Evolutionary conservation across 2,888 invertebrate species (phyloP).

Genomic region (Zaprionus bogoriensis): DNA sequence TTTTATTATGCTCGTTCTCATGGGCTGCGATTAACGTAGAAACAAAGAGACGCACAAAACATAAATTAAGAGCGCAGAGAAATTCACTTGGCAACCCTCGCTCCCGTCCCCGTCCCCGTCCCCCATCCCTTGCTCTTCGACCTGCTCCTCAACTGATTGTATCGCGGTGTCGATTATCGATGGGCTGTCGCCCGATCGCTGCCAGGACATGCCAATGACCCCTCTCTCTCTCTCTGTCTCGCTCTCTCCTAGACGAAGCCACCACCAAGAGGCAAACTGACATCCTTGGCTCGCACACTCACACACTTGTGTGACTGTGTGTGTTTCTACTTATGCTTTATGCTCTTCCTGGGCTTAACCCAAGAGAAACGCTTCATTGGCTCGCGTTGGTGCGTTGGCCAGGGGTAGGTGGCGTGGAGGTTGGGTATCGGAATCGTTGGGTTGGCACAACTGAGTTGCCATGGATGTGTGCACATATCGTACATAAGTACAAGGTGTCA

Average conservation of each 20-base stretch:
- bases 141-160: conserved; percentile 13
- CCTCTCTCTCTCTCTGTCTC: background rate
- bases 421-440: conserved; percentile 1
- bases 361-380: conserved; percentile 52
- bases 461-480: conserved; percentile 12
- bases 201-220: conserved; percentile 55
- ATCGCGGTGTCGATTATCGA: too few species aligned
- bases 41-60: conserved; percentile 32
- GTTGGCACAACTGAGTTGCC: conserved; percentile 11
- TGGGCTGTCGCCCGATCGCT: conserved; percentile 28
- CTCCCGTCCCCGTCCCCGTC: background rate
- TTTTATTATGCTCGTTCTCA: conserved; percentile 13
- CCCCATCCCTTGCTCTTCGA: background rate
- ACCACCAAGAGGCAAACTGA: conserved; percentile 19
- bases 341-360: conserved; percentile 31
- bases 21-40: conserved; percentile 30
- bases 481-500: conserved; percentile 52
- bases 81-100: conserved; percentile 30
- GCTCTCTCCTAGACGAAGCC: conserved; percentile 21
- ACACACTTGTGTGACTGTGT: background rate
- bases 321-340: conserved; percentile 40
- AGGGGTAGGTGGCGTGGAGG: background rate
- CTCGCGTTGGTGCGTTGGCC: conserved; percentile 17
- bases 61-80: conserved; percentile 49
- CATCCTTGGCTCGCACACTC: conserved; percentile 31